A percentile compares a stretch with the other conserved stretches of the same genome.
Conservation (phyloP, 2,888 invertebrate species). For the Macaria liturata region DNA sequence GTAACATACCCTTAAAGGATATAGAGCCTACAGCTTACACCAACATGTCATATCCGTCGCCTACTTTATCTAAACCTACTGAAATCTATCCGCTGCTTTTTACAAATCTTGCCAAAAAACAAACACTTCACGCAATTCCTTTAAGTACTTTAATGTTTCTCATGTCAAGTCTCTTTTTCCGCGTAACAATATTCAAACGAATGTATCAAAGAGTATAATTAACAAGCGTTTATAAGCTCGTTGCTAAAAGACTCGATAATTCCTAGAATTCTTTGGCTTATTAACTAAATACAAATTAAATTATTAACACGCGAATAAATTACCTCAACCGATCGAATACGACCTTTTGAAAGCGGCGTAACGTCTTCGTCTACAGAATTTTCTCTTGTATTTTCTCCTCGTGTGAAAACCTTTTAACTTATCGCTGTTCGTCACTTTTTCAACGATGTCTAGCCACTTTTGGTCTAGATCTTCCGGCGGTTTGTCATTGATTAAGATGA, state of each 20-base stretch:
- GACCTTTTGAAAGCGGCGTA: slow-evolving; percentile 71
- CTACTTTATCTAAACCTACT: slow-evolving; percentile 3
- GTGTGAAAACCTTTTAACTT: slow-evolving; percentile 61
- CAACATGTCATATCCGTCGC: slow-evolving; percentile 10
- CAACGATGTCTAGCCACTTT: slow-evolving; percentile 62
- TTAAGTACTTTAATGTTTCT: no score
- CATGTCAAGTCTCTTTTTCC: no score
- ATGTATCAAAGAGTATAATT: no score
- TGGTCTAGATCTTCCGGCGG: slow-evolving; percentile 71
- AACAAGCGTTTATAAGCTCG: no score
- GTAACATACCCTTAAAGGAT: no score
- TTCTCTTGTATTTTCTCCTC: slow-evolving; percentile 63
- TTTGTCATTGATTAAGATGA: slow-evolving; percentile 72
- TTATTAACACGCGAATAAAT: no score
- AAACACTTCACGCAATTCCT: no score
- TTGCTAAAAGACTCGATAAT: background rate
- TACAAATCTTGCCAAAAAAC: no score
- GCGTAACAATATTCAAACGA: no score
- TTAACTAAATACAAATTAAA: no score
- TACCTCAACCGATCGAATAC: slow-evolving; percentile 65
- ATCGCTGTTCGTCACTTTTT: slow-evolving; percentile 56
- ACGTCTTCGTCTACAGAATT: slow-evolving; percentile 64
- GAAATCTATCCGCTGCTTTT: background rate
- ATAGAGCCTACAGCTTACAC: slow-evolving; percentile 9
- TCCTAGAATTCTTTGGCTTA: no score